Evolutionary conservation across 2,888 invertebrate genomes (phyloP).

Genomic region (Chrysolina americana): DNA sequence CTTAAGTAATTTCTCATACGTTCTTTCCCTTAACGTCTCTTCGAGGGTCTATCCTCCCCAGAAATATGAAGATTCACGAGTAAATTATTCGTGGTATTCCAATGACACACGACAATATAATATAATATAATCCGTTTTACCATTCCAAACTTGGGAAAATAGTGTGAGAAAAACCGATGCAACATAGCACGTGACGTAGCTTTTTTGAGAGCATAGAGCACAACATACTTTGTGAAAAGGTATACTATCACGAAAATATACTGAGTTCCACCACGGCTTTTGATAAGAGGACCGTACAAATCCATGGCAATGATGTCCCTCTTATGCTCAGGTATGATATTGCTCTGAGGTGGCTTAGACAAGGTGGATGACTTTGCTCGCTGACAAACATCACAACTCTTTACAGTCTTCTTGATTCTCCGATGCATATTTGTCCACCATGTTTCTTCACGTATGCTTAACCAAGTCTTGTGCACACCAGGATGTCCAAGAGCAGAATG

Average conservation of each 20-base stretch:
- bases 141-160: constrained; percentile 19
- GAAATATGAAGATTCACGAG: no score
- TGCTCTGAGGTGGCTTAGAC: constrained; percentile 29
- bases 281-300: constrained; percentile 24
- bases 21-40: no score
- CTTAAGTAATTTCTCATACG: no score
- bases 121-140: constrained; percentile 13
- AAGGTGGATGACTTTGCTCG: constrained; percentile 10
- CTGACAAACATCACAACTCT: constrained; percentile 30
- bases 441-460: constrained; percentile 27
- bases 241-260: constrained; percentile 62
- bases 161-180: background rate
- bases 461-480: constrained; percentile 46
- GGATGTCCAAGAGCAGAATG: no score
- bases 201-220: constrained; percentile 7
- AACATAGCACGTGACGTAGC: constrained; percentile 8
- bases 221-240: constrained; percentile 35
- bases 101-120: no score
- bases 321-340: constrained; percentile 17
- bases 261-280: constrained; percentile 57
- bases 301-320: constrained; percentile 21
- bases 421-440: constrained; percentile 39
- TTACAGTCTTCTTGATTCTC: constrained; percentile 23
- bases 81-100: no score
- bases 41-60: no score